Base-by-base conservation (phyloP, 2,113 vertebrate species). In the Accipiter cooperii region DNA sequence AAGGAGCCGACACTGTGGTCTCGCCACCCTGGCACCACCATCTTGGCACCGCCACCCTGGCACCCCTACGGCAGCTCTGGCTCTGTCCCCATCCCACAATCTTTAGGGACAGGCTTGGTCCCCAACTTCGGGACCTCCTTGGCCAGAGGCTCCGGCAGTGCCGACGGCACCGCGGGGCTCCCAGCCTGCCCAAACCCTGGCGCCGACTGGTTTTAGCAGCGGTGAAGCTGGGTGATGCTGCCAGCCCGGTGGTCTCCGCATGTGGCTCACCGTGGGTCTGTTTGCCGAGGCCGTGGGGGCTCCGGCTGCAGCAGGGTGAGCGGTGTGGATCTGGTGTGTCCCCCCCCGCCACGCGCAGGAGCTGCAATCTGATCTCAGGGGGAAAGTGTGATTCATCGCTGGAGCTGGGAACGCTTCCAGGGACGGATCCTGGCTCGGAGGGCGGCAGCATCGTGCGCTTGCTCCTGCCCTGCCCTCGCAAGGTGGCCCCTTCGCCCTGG, bases 161-260 rank as follows among this genome's bases (percentile, higher is more conserved):
- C 52, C 3, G 0, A 47, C 0, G 2, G 34, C 79, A 54, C 44
- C 3, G 0, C 0, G 31, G 6, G 5, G 26, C 20, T 17, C 33
- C 52, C 52, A 5, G 1, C 8, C 34, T 3, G 38, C 22, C 58
- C 55, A 8, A 5, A 25, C 16, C 20, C 13, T 66, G 3, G 24
- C 0, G 0, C 0, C 0, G 2, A 2, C 0, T 9, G 55, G 36
- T 1, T 66, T 26, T 2, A 15, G 46, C 20, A 9, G 69, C 1
- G 1, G 10, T 2, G 3, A 19, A 10, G 4, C 12, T 4, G 5
- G 16, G 46, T 2, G 2, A 46, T 4, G 7, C 33, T 10, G 36
- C 19, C 74, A 4, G 25, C 13, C 4, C 22, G 0, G 46, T 7
- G 63, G 29, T 40, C 70, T 9, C 55, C 3, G 1, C 36, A 5